Evolutionary conservation across 1,140 invertebrate species (phyloP), one percentile per base, ranked within the genome.

Genomic region (Mylabris phalerata): DNA sequence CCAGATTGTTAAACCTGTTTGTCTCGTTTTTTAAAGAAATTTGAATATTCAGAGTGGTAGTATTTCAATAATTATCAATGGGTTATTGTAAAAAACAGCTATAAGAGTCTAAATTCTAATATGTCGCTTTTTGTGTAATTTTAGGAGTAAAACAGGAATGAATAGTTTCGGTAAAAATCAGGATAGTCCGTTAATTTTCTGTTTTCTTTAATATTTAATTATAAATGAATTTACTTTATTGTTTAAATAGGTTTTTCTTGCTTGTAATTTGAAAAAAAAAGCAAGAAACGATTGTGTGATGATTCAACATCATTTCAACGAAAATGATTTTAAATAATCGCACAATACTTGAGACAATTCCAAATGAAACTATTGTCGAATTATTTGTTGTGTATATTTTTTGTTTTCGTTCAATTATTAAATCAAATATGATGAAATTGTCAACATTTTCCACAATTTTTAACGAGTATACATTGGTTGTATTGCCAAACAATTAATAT

Each of bases 401-500:
- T 19, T 19, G 19, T 19, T 19, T 19, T 19, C 19, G 19, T 19
- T 19, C 1, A 19, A 19, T 19, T 19, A 19, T 19, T 19, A 19
- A 19, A 19, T 19, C 19, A 19, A 55, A 55, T 45, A 46, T 55
- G 44, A 27, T 46, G 38, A 42, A 55, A 55, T 55, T 45, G 25
- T 39, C 40, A 41, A 47, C 42, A 42, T 55, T 45, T 46, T 32
- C 44, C 44, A 54, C 40, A 55, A 39, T 48, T 45, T 49, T 57
- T 50, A 58, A 62, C 55, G 60, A 57, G 55, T 62, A 57, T 62
- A 58, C 50, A 62, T 62, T 44, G 58, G 48, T 50, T 50, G 50
- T 62, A 58, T 58, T 58, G 56, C 60, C 55, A 62, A 58, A 62
- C 51, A 58, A 40, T 55, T 59, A 42, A 55, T 52, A 57, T 57